phyloP scores from a whole-genome alignment of 1,140 invertebrate species.

The Andrena cerasifolii region DNA sequence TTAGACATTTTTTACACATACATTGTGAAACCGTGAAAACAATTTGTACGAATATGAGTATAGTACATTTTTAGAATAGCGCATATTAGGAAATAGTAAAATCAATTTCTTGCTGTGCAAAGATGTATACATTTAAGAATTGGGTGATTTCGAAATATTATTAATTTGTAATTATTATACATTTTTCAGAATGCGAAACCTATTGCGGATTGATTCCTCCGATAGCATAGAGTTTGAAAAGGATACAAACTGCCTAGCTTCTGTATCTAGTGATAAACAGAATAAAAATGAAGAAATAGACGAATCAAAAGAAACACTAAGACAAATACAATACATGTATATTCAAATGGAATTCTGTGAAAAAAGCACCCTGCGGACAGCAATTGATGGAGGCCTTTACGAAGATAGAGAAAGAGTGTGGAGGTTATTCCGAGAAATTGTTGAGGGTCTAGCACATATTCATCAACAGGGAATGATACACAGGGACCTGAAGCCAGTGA shows the following conservation, averaged over 20 bases:
- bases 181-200: slow-evolving; percentile 64
- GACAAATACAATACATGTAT: slow-evolving; percentile 89
- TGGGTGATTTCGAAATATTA: too few species aligned
- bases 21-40: too few species aligned
- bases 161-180: too few species aligned
- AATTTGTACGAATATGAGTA: too few species aligned
- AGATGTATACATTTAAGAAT: too few species aligned
- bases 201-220: slow-evolving; percentile 76
- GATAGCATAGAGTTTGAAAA: slow-evolving; percentile 83
- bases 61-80: too few species aligned
- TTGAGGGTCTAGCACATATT: slow-evolving; percentile 95
- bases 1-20: too few species aligned
- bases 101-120: too few species aligned
- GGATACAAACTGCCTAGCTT: slow-evolving; percentile 60
- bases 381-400: slow-evolving; percentile 93
- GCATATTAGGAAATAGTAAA: too few species aligned
- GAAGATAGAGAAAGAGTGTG: slow-evolving; percentile 91
- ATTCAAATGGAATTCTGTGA: slow-evolving; percentile 97
- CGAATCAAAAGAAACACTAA: slow-evolving; percentile 32
- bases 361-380: slow-evolving; percentile 91
- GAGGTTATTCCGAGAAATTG: slow-evolving; percentile 96
- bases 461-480: slow-evolving; percentile 98
- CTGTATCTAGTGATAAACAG: slow-evolving; percentile 45
- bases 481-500: slow-evolving; percentile 96
- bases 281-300: slow-evolving; percentile 63